Conservation (phyloP, 2,888 invertebrate species). For the Brachycybe producta region DNA sequence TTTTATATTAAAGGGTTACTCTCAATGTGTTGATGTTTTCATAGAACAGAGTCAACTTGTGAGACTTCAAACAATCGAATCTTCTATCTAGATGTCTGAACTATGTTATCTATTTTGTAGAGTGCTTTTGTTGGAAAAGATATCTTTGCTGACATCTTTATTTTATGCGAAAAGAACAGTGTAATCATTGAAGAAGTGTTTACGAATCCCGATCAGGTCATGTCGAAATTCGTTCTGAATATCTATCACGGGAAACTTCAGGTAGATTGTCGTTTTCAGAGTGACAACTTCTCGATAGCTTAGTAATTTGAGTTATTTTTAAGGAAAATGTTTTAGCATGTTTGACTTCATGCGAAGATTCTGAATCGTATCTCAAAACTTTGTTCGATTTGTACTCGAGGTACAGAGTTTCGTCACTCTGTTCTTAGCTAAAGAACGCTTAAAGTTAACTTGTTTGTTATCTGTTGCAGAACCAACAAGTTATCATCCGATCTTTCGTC, state of each 20-base stretch:
- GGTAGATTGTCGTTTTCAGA: constrained; percentile 25
- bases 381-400: constrained; percentile 80
- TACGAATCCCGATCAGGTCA: constrained; percentile 87
- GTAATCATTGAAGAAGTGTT: constrained; percentile 66
- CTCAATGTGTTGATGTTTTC: constrained; percentile 89
- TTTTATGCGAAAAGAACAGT: constrained; percentile 76
- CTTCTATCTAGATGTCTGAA: too few species aligned
- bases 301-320: constrained; percentile 20
- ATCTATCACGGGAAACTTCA: constrained; percentile 73
- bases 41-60: constrained; percentile 93
- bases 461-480: constrained; percentile 50
- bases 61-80: constrained; percentile 30
- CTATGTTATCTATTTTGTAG: too few species aligned
- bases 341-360: constrained; percentile 63
- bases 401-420: constrained; percentile 39
- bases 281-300: not conserved
- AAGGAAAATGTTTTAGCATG: constrained; percentile 67
- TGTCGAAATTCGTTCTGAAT: constrained; percentile 93
- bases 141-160: constrained; percentile 77
- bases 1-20: constrained; percentile 51
- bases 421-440: not conserved
- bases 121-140: constrained; percentile 63
- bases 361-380: constrained; percentile 76
- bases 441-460: constrained; percentile 9
- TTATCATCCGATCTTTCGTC: constrained; percentile 56